Percentiles rank a stretch among this genome's conserved stretches.
These are phyloP conservation scores for Nemoura dubitans DNA, from an alignment of 2,888 invertebrate genomes.

Conservation along the genomic window DNA sequence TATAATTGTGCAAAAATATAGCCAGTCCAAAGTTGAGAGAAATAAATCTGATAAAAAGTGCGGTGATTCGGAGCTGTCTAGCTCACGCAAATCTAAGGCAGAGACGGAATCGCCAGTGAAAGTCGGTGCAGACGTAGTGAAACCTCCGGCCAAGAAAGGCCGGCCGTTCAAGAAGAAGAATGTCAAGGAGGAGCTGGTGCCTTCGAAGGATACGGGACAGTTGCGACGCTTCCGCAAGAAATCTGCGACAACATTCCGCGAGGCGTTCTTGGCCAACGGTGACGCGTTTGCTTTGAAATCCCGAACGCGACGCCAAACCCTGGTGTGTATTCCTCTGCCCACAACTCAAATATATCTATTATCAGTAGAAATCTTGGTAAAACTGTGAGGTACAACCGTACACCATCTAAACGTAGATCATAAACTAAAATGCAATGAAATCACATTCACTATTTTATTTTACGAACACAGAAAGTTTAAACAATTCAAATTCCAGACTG, in stretches of 20 bases:
- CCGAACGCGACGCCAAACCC: slow-evolving; percentile 77
- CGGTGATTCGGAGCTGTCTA: not conserved
- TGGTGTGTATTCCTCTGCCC: not conserved
- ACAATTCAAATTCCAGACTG: no score
- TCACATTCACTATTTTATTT: no score
- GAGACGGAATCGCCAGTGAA: slow-evolving; percentile 70
- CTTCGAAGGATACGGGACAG: slow-evolving; percentile 64
- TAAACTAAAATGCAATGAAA: no score
- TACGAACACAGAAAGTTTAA: no score
- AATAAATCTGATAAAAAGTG: slow-evolving; percentile 61
- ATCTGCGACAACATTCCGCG: slow-evolving; percentile 72
- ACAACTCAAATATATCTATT: no score
- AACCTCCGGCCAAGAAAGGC: slow-evolving; percentile 51
- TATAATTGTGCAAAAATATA: slow-evolving; percentile 72
- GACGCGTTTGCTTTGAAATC: slow-evolving; percentile 74
- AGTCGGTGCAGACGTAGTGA: slow-evolving; percentile 66
- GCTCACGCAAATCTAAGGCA: slow-evolving; percentile 27
- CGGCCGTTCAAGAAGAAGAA: slow-evolving; percentile 35
- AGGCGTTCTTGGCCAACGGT: slow-evolving; percentile 71
- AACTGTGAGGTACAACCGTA: no score
- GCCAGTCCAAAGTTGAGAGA: slow-evolving; percentile 63
- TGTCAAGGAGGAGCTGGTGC: slow-evolving; percentile 26
- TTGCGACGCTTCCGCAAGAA: slow-evolving; percentile 74
- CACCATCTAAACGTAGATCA: no score
- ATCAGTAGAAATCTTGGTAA: no score